Conservation (phyloP, 2,113 vertebrate genomes). For the Pachycephala philippinensis region DNA sequence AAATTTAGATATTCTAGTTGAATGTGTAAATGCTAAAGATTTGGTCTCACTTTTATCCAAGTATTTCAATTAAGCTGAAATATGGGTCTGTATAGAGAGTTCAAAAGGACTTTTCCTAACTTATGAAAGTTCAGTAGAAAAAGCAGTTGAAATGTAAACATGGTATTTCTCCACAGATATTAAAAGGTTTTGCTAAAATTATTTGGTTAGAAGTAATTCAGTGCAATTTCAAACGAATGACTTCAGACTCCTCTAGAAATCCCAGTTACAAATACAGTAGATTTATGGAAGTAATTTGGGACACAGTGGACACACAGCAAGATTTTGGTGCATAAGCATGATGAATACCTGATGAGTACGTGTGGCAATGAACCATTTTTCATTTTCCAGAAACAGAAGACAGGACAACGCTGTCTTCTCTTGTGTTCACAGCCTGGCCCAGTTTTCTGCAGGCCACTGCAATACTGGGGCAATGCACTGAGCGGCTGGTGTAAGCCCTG, state of each 20-base stretch:
- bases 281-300: neutral
- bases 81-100: neutral
- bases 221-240: neutral
- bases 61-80: neutral
- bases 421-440: neutral
- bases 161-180: neutral
- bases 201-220: neutral
- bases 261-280: neutral
- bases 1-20: neutral
- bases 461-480: neutral
- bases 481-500: neutral
- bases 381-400: neutral
- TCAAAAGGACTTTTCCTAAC: neutral
- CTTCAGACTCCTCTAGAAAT: neutral
- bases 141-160: neutral
- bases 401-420: accelerated
- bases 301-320: neutral
- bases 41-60: neutral
- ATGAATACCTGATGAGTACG: neutral
- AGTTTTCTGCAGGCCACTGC: neutral
- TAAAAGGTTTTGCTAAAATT: neutral
- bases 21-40: neutral
- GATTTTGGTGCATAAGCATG: neutral
- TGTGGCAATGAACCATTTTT: neutral
- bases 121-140: neutral